Conservation (phyloP, 2,113 vertebrate genomes). For the Caracal caracal region DNA sequence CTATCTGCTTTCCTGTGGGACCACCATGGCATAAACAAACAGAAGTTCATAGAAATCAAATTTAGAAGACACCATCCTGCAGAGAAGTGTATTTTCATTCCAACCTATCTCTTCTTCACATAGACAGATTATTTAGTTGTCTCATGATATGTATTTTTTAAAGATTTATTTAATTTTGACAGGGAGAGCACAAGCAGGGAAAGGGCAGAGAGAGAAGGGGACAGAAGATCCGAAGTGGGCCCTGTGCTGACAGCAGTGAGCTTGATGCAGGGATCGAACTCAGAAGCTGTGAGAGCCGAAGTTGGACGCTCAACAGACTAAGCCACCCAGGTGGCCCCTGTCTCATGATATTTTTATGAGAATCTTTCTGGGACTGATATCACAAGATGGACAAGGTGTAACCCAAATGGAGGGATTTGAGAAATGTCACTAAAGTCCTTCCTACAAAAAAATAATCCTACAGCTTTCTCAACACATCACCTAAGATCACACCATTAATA, state of each 20-base stretch:
- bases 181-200: too few species aligned
- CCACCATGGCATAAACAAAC: neutral
- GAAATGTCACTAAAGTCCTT: neutral
- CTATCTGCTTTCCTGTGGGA: neutral
- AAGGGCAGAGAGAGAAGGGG: too few species aligned
- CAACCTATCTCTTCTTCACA: neutral
- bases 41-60: neutral
- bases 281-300: too few species aligned
- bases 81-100: slow-evolving; percentile 1
- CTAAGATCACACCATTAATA: neutral
- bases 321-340: neutral
- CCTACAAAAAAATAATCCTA: slow-evolving; percentile 1
- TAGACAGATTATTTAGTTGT: neutral
- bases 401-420: neutral
- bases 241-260: too few species aligned
- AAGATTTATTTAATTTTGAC: too few species aligned
- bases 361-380: neutral
- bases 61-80: neutral
- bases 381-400: neutral
- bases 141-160: neutral
- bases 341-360: neutral
- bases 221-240: too few species aligned
- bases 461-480: neutral
- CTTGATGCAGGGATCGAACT: too few species aligned
- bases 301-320: too few species aligned